Evolutionary conservation across 2,113 vertebrate genomes (phyloP).

Genomic region (Hyla sarda): DNA sequence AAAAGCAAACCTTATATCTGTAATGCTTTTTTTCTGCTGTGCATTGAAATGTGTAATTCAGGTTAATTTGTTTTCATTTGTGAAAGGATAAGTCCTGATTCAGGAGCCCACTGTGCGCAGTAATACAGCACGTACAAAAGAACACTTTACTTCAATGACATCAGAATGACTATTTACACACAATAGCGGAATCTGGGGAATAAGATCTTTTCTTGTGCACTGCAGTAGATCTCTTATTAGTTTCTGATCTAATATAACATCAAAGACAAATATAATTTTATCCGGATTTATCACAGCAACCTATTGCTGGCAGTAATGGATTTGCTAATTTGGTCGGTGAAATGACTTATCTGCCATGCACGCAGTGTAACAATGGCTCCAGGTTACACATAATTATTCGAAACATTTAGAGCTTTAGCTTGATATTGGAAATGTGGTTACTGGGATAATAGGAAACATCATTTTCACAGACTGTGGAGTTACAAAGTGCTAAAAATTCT

Average conservation of each 20-base stretch:
- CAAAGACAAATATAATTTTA: conserved; percentile 32
- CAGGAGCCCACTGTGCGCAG: background rate
- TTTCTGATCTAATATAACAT: conserved; percentile 34
- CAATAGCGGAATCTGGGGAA: conserved; percentile 25
- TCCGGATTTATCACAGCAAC: conserved; percentile 3
- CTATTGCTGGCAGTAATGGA: conserved; percentile 20
- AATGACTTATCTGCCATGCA: conserved; percentile 58
- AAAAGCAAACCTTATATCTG: no score
- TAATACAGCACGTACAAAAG: background rate
- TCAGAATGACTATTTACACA: background rate
- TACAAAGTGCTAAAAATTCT: background rate
- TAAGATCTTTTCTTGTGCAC: conserved; percentile 28
- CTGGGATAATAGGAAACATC: background rate
- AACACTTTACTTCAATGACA: conserved; percentile 20
- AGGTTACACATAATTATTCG: background rate
- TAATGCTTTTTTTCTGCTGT: background rate
- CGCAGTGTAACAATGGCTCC: background rate
- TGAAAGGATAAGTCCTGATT: background rate
- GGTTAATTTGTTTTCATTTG: background rate
- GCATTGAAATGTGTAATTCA: background rate
- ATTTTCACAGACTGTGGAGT: background rate
- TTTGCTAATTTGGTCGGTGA: conserved; percentile 69
- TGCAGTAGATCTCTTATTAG: conserved; percentile 5
- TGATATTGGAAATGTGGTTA: background rate
- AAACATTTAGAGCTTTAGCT: background rate